Conservation (phyloP, 2,113 vertebrate genomes). For the Paramormyrops kingsleyae region DNA sequence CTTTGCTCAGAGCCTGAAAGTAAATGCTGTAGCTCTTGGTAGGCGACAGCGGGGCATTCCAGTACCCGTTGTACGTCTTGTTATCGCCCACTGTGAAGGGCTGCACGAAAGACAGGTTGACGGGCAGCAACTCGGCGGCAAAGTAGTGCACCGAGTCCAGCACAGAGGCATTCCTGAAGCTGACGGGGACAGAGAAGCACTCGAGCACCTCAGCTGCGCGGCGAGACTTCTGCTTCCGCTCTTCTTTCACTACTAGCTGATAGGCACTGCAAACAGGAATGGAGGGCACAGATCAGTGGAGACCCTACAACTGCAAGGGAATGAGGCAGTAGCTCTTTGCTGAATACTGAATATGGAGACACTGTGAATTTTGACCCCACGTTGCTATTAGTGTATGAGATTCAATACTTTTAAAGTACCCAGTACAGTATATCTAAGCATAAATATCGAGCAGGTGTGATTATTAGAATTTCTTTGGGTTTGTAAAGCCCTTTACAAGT, state of each 20-base stretch:
- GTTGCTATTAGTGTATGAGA: background rate
- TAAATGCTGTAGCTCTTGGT: constrained; percentile 97
- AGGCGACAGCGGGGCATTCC: constrained; percentile 90
- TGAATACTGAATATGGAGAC: background rate
- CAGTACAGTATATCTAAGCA: background rate
- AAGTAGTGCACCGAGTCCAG: constrained; percentile 86
- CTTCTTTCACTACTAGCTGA: constrained; percentile 91
- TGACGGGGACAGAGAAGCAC: constrained; percentile 82
- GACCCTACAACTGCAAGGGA: background rate
- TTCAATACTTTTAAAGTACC: background rate
- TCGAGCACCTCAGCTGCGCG: constrained; percentile 77
- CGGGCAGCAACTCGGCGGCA: constrained; percentile 81
- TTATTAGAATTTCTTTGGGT: background rate
- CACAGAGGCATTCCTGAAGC: constrained; percentile 82
- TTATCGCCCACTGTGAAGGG: constrained; percentile 95
- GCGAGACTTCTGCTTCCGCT: constrained; percentile 78
- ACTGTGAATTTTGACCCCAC: background rate
- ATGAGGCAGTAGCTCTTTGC: background rate
- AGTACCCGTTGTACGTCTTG: constrained; percentile 93
- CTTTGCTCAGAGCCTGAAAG: constrained; percentile 92
- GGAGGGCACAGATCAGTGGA: background rate
- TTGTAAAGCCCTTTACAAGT: background rate
- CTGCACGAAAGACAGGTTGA: constrained; percentile 76
- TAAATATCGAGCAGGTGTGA: background rate
- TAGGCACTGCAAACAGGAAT: constrained; percentile 67